Evolutionary conservation across 2,797 vertebrate species (phyloP).

Genomic region (Apodemus agrarius): DNA sequence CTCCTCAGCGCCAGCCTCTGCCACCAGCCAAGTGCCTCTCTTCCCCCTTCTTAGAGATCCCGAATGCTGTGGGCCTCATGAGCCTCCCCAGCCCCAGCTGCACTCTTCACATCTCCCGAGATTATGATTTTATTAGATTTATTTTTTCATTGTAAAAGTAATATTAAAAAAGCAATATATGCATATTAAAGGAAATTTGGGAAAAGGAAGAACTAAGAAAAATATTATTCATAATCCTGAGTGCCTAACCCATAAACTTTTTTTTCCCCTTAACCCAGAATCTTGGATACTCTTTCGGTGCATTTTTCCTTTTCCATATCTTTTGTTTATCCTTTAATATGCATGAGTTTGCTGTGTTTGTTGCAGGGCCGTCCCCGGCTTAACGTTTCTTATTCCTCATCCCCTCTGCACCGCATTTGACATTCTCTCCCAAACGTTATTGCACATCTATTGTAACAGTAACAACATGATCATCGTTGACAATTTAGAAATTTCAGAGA

Average conservation of each 20-base stretch:
- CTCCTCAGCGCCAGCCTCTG: not conserved
- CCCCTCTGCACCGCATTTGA: not conserved
- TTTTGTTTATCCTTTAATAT: constrained; percentile 65
- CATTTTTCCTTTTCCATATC: constrained; percentile 60
- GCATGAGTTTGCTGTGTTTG: constrained; percentile 10
- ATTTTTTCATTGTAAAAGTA: constrained; percentile 79
- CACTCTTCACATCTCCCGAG: constrained; percentile 40
- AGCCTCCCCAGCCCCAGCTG: constrained; percentile 6
- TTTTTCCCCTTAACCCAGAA: constrained; percentile 14
- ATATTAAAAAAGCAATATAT: constrained; percentile 82
- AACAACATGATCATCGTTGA: constrained; percentile 24
- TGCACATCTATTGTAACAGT: constrained; percentile 43
- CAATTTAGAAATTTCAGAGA: constrained; percentile 40
- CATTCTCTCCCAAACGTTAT: constrained; percentile 4
- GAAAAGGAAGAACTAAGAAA: constrained; percentile 65
- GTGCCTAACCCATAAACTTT: constrained; percentile 48
- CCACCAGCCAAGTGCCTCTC: not conserved
- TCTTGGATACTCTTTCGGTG: constrained; percentile 39
- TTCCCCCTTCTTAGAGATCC: not conserved
- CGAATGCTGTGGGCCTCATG: not conserved
- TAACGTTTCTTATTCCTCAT: not conserved
- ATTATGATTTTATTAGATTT: constrained; percentile 76
- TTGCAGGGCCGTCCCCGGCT: not conserved
- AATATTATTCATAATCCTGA: constrained; percentile 57
- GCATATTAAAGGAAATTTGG: constrained; percentile 78